Evolutionary conservation across 2,113 vertebrate species (phyloP).

Genomic region (Ellobius talpinus): DNA sequence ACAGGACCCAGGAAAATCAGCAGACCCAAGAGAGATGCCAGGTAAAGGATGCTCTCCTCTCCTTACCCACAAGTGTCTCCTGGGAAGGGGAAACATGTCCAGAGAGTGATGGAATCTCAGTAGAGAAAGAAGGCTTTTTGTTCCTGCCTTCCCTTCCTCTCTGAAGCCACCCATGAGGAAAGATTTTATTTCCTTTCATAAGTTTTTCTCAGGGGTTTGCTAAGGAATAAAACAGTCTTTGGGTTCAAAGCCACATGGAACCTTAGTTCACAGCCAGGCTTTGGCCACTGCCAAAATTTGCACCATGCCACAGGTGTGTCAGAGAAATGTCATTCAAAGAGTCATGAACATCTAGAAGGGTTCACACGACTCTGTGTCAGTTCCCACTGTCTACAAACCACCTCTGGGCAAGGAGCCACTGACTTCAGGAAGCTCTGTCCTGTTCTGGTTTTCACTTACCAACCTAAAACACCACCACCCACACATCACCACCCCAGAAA

Average conservation of each 20-base stretch:
- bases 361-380: slow-evolving; percentile 38
- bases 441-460: neutral
- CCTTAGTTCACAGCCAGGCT: slow-evolving; percentile 53
- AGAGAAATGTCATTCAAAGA: slow-evolving; percentile 64
- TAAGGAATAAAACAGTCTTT: neutral
- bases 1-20: neutral
- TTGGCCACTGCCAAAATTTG: slow-evolving; percentile 19
- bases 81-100: neutral
- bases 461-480: neutral
- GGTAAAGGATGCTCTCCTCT: neutral
- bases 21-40: neutral
- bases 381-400: slow-evolving; percentile 3
- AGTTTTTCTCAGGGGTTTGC: slow-evolving; percentile 47
- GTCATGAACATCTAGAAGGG: slow-evolving; percentile 14
- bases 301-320: slow-evolving; percentile 19
- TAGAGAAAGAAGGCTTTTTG: neutral
- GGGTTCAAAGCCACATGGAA: slow-evolving; percentile 37
- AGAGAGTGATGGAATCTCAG: neutral
- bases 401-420: slow-evolving; percentile 30
- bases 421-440: neutral
- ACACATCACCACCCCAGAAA: slow-evolving; percentile 36
- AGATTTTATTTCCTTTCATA: slow-evolving; percentile 50
- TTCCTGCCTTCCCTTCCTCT: neutral
- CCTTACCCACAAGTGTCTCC: neutral
- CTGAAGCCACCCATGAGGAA: neutral